phyloP scores from a whole-genome alignment of 2,797 vertebrate genomes.

The Hirundo rustica region DNA sequence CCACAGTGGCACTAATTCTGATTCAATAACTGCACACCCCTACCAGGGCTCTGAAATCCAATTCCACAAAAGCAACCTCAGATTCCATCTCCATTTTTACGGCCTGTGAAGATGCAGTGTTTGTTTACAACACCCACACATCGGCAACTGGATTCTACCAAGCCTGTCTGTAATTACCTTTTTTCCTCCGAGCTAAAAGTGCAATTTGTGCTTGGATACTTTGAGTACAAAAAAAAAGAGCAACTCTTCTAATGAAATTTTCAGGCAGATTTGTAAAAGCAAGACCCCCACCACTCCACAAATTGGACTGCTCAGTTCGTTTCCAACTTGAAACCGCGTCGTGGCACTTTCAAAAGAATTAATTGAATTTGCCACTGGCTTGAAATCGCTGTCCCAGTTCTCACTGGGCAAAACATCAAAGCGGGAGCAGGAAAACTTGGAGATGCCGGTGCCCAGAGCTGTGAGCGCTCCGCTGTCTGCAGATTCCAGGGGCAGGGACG shows the following conservation, averaged over 20 bases:
- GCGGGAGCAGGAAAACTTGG: background rate
- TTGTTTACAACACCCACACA: background rate
- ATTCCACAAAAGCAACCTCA: background rate
- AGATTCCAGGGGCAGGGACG: background rate
- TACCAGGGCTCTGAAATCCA: background rate
- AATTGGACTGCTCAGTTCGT: slow-evolving; percentile 12
- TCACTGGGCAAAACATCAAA: slow-evolving; percentile 42
- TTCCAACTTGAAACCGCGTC: background rate
- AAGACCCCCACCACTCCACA: background rate
- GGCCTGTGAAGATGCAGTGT: background rate
- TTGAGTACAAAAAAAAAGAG: background rate
- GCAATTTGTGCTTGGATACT: background rate
- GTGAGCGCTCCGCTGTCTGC: background rate
- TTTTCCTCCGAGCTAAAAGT: rapidly evolving
- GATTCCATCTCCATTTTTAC: background rate
- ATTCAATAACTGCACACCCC: background rate
- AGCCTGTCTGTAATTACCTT: background rate
- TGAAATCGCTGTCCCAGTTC: slow-evolving; percentile 22
- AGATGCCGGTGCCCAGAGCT: background rate
- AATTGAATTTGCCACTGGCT: slow-evolving; percentile 49
- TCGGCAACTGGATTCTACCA: background rate
- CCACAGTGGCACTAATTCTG: background rate
- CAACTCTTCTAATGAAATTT: background rate
- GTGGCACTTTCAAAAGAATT: slow-evolving; percentile 17
- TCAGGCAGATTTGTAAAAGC: background rate